Percentiles rank a stretch among this genome's conserved stretches.
phyloP scores from a whole-genome alignment of 2,888 invertebrate species.

The Eumerus sabulonum region DNA sequence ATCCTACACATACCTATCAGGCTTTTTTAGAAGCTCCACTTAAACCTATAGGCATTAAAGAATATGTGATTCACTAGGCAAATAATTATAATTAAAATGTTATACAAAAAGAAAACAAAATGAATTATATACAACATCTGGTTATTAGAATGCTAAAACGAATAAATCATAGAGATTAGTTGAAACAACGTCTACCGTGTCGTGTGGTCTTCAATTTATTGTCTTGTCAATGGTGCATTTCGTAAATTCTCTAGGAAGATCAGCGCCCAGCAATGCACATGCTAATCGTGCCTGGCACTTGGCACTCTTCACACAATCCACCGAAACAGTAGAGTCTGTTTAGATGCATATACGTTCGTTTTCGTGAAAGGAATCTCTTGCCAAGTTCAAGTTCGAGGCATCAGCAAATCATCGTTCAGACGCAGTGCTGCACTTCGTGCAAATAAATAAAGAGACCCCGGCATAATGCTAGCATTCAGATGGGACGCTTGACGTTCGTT shows the following conservation, averaged over 20 bases:
- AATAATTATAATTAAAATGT: slow-evolving; percentile 53
- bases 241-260: slow-evolving; percentile 35
- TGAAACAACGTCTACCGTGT: slow-evolving; percentile 33
- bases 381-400: slow-evolving; percentile 77
- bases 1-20: slow-evolving; percentile 31
- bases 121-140: slow-evolving; percentile 34
- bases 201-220: slow-evolving; percentile 49
- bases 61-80: slow-evolving; percentile 62
- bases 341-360: slow-evolving; percentile 15
- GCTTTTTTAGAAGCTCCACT: slow-evolving; percentile 65
- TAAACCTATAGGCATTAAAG: slow-evolving; percentile 37
- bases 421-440: slow-evolving; percentile 31
- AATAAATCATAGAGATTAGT: slow-evolving; percentile 54
- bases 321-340: neutral
- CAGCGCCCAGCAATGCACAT: no score
- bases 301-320: slow-evolving; percentile 3
- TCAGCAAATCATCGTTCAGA: slow-evolving; percentile 41
- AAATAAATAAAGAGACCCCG: slow-evolving; percentile 42
- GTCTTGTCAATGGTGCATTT: slow-evolving; percentile 46
- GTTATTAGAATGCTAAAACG: slow-evolving; percentile 41
- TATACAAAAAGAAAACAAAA: slow-evolving; percentile 43
- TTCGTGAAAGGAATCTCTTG: slow-evolving; percentile 45
- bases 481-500: slow-evolving; percentile 40
- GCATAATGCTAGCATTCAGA: slow-evolving; percentile 13
- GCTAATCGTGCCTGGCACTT: no score